These are phyloP conservation scores for Pachypsylla venusta DNA, from an alignment of 1,140 invertebrate species.

Conservation along the genomic window DNA sequence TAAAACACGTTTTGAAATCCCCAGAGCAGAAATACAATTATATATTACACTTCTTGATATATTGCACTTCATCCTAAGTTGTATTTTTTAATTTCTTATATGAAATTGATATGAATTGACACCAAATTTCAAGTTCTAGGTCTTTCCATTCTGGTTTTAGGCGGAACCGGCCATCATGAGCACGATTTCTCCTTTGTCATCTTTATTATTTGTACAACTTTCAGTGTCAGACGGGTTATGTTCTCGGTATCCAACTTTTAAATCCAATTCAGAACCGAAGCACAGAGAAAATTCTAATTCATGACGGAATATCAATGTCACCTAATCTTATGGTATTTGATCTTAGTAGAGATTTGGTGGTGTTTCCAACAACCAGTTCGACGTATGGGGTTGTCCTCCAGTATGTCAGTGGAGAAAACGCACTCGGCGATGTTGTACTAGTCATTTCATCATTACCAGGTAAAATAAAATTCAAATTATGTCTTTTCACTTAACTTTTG, in stretches of 20 bases:
- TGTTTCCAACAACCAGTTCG: conserved; percentile 73
- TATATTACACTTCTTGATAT: too few species aligned
- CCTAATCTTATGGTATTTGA: conserved; percentile 51
- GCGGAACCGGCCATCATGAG: too few species aligned
- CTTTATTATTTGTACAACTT: neutral
- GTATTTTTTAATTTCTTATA: too few species aligned
- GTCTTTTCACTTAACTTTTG: too few species aligned
- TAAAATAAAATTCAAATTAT: too few species aligned
- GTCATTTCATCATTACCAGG: conserved; percentile 41
- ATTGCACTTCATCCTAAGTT: too few species aligned
- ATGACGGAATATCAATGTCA: conserved; percentile 42
- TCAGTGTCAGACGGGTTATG: conserved; percentile 33
- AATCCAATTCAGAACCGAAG: conserved; percentile 79
- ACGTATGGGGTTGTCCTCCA: conserved; percentile 67
- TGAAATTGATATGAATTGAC: too few species aligned
- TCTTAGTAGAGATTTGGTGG: conserved; percentile 59
- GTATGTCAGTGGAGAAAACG: conserved; percentile 61
- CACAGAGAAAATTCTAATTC: conserved; percentile 61
- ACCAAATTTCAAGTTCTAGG: too few species aligned
- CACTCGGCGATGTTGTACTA: conserved; percentile 67
- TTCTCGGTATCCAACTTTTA: conserved; percentile 63
- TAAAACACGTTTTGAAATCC: too few species aligned
- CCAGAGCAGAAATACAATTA: too few species aligned
- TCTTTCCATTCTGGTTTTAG: too few species aligned
- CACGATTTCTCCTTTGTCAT: neutral